phyloP scores from a whole-genome alignment of 1,140 invertebrate species.

The Penaeus vannamei region DNA sequence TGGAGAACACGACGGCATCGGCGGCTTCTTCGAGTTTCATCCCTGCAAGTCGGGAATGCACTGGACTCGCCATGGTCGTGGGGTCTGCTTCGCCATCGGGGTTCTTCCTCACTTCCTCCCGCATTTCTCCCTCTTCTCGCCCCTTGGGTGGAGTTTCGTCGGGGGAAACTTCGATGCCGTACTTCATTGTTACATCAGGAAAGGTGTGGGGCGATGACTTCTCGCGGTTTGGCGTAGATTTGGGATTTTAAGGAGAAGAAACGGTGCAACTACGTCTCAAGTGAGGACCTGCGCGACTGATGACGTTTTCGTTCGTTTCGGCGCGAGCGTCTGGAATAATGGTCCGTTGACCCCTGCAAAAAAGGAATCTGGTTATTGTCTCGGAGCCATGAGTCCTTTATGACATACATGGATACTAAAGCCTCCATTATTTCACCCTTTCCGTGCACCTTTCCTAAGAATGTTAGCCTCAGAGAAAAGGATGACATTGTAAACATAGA shows the following conservation, averaged over 20 bases:
- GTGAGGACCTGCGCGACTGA: too few species aligned
- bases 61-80: not conserved
- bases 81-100: not conserved
- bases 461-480: not conserved
- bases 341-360: too few species aligned
- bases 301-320: too few species aligned
- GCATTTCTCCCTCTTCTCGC: not conserved
- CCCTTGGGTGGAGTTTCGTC: constrained; percentile 21
- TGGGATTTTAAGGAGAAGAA: not conserved
- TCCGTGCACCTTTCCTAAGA: not conserved
- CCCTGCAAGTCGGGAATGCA: not conserved
- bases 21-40: not conserved
- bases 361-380: too few species aligned
- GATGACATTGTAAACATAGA: not conserved
- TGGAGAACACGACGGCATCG: constrained; percentile 57
- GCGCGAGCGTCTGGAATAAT: too few species aligned
- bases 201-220: not conserved
- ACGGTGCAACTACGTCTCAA: not conserved
- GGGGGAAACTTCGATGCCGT: constrained; percentile 19
- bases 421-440: too few species aligned
- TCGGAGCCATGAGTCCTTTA: too few species aligned
- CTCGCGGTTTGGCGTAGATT: not conserved
- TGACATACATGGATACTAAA: too few species aligned
- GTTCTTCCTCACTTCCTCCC: not conserved
- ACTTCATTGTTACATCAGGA: constrained; percentile 45